Evolutionary conservation across 2,113 vertebrate genomes (phyloP).

Genomic region (Excalfactoria chinensis): DNA sequence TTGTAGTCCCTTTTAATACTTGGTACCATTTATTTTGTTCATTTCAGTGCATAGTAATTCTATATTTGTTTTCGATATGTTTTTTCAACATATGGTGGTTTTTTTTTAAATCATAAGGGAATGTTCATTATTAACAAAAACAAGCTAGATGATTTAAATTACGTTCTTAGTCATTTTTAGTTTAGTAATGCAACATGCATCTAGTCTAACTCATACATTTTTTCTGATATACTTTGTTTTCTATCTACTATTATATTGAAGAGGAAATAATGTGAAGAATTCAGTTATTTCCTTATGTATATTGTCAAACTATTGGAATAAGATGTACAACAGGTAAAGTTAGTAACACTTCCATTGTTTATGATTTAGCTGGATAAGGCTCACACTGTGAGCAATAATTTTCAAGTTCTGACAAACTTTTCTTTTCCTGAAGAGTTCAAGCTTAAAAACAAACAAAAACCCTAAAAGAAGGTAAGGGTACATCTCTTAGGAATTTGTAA

Average conservation of each 20-base stretch:
- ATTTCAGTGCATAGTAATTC: not conserved
- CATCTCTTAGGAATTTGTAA: not conserved
- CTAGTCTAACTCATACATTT: not conserved
- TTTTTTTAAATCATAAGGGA: not conserved
- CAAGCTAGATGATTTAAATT: not conserved
- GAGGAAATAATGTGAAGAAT: not conserved
- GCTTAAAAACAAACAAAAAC: not conserved
- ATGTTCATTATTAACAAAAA: not conserved
- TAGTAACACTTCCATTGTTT: not conserved
- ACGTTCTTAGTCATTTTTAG: not conserved
- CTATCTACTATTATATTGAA: not conserved
- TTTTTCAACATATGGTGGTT: not conserved
- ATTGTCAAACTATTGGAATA: not conserved
- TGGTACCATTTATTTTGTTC: not conserved
- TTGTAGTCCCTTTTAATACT: not conserved
- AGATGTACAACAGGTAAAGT: not conserved
- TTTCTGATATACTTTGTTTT: not conserved
- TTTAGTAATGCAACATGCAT: not conserved
- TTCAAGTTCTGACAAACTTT: not conserved
- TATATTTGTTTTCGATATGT: not conserved
- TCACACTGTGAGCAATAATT: not conserved
- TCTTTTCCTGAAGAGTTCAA: not conserved
- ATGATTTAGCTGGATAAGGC: not conserved
- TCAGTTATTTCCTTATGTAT: not conserved
- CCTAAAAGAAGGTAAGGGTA: not conserved